Conservation (phyloP, 1,140 invertebrate species). For the Bradysia coprophila region DNA sequence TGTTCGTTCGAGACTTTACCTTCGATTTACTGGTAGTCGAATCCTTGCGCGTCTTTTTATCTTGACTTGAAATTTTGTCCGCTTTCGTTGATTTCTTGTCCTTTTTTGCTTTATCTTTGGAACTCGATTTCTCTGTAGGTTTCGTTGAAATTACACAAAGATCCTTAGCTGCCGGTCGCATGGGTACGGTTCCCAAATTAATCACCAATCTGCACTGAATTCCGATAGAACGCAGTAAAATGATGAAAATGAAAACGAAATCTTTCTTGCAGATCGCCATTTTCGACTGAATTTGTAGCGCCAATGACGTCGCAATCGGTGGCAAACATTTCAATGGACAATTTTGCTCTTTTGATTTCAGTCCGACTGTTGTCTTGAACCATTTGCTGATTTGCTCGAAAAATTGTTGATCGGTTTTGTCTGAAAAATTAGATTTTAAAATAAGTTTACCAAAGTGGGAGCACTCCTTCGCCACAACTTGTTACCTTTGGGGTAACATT, state of each 20-base stretch:
- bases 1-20: no score
- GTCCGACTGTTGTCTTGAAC: slow-evolving; percentile 43
- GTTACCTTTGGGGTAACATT: no score
- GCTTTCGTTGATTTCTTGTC: no score
- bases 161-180: slow-evolving; percentile 35
- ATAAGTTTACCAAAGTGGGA: no score
- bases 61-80: no score
- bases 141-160: slow-evolving; percentile 19
- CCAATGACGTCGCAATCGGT: slow-evolving; percentile 27
- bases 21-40: no score
- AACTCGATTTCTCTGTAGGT: background rate
- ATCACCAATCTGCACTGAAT: slow-evolving; percentile 62
- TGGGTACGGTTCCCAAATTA: slow-evolving; percentile 38
- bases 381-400: slow-evolving; percentile 56
- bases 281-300: slow-evolving; percentile 38
- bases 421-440: no score
- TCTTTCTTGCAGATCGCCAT: slow-evolving; percentile 41
- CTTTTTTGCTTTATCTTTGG: slow-evolving; percentile 5
- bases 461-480: no score
- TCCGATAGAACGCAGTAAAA: slow-evolving; percentile 56
- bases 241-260: slow-evolving; percentile 54
- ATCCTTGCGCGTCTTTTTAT: no score
- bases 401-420: slow-evolving; percentile 52
- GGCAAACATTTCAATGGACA: slow-evolving; percentile 13
- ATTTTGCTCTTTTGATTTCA: slow-evolving; percentile 24